Conservation (phyloP, 2,113 vertebrate species). For the Euleptes europaea region DNA sequence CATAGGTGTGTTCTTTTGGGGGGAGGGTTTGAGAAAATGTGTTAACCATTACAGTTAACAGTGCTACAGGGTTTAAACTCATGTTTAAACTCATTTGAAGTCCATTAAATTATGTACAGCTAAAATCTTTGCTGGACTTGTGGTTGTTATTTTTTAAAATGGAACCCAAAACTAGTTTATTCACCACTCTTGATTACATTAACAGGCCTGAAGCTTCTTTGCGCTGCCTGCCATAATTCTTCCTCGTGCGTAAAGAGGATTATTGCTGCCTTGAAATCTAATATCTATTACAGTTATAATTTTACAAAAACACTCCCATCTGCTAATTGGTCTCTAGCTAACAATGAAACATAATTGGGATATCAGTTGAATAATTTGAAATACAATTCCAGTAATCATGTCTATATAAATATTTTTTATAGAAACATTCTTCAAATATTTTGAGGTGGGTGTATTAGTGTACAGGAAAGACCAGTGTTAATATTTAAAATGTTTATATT, state of each 20-base stretch:
- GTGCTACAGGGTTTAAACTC: not conserved
- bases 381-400: not conserved
- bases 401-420: not conserved
- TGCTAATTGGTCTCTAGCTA: not conserved
- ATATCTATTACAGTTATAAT: not conserved
- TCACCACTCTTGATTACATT: not conserved
- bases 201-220: not conserved
- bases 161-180: not conserved
- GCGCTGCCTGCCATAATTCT: slow-evolving; percentile 12
- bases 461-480: not conserved
- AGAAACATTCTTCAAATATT: slow-evolving; percentile 13
- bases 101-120: not conserved
- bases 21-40: not conserved
- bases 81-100: not conserved
- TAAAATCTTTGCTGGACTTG: not conserved
- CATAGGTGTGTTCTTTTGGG: slow-evolving; percentile 83
- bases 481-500: slow-evolving; percentile 25
- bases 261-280: not conserved
- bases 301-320: not conserved
- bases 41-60: not conserved
- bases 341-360: slow-evolving; percentile 5
- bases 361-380: not conserved
- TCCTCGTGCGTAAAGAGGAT: not conserved
- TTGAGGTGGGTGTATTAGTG: not conserved
- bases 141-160: not conserved